These are phyloP conservation scores for Fregata magnificens DNA, from an alignment of 2,113 vertebrate species.

Conservation along the genomic window DNA sequence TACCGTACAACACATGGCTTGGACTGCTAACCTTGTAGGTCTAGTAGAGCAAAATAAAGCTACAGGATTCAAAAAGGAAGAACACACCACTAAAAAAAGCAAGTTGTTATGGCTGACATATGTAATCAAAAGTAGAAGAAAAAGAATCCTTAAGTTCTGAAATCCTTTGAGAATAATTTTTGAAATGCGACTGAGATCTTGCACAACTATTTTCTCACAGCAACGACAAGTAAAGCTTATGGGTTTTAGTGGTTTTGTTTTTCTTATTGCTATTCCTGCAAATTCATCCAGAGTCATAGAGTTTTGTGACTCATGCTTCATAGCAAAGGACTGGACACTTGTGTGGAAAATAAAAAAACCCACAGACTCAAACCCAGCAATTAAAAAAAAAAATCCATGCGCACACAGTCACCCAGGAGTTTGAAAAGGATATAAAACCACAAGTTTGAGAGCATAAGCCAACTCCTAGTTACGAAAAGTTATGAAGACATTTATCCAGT, in stretches of 20 bases:
- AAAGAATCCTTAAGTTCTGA: background rate
- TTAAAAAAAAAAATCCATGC: background rate
- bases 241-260: background rate
- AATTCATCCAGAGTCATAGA: background rate
- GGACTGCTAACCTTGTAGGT: background rate
- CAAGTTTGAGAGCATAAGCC: background rate
- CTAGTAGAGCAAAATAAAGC: background rate
- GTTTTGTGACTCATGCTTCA: constrained; percentile 26
- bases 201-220: background rate
- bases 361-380: background rate
- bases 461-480: background rate
- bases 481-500: background rate
- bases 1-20: background rate
- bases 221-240: background rate
- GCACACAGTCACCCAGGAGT: background rate
- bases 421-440: background rate
- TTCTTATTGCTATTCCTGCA: background rate
- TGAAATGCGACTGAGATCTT: background rate
- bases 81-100: background rate
- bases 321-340: background rate
- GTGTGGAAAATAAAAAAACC: constrained; percentile 7
- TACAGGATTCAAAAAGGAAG: background rate
- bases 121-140: background rate
- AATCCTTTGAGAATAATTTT: background rate
- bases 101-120: background rate